Evolutionary conservation across 2,888 invertebrate genomes (phyloP).

Genomic region (Nesidiocoris tenuis): DNA sequence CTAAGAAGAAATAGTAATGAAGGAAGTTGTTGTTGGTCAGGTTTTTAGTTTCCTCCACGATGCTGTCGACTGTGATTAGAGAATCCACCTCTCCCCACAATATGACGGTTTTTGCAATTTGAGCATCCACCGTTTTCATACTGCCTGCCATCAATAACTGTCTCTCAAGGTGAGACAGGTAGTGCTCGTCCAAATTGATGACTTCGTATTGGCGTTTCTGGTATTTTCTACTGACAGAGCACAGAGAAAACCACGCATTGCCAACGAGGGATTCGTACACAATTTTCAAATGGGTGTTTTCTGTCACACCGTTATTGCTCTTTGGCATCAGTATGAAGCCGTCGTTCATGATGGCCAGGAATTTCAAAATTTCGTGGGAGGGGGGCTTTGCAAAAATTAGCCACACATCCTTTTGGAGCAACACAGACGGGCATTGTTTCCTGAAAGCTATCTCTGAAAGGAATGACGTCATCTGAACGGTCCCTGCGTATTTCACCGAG

Average conservation of each 20-base stretch:
- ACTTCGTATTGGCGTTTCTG: constrained; percentile 29
- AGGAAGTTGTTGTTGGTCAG: constrained; percentile 14
- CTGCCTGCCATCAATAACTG: constrained; percentile 2
- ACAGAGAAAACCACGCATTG: background rate
- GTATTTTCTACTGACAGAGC: background rate
- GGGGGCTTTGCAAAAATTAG: background rate
- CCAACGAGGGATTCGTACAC: constrained; percentile 12
- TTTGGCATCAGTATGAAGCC: constrained; percentile 16
- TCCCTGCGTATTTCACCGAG: constrained; percentile 9
- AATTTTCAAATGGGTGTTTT: background rate
- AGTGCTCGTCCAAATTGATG: constrained; percentile 18
- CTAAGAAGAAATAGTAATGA: constrained; percentile 24
- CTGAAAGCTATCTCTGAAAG: background rate
- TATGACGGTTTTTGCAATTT: constrained; percentile 22
- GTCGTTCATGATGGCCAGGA: background rate
- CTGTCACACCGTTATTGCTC: background rate
- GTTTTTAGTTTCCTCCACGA: constrained; percentile 23
- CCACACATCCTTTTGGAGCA: constrained; percentile 21
- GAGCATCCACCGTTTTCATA: constrained; percentile 4
- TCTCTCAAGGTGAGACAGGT: constrained; percentile 5
- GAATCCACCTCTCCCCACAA: constrained; percentile 29
- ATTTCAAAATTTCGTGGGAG: constrained; percentile 4
- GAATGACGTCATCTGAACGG: background rate
- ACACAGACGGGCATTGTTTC: background rate
- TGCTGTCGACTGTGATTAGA: constrained; percentile 9